Base-by-base conservation (phyloP, 1,140 invertebrate species). In the Wiebesia pumilae region DNA sequence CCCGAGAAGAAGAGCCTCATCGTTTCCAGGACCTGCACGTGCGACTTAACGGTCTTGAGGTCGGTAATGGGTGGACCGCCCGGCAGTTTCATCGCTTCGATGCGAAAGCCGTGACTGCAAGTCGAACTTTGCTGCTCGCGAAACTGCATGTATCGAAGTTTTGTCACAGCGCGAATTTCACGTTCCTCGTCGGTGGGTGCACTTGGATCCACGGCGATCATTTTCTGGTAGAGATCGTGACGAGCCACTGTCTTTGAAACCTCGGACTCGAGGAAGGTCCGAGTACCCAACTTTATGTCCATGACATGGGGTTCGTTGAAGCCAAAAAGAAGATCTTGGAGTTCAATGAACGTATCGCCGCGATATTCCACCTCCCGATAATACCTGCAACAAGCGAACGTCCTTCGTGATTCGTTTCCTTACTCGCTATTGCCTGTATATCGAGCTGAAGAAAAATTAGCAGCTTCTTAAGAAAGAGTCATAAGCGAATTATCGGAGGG, bases 61-160 rank as follows among this genome's bases (percentile, higher is more conserved):
- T 97, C 96, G 27, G 96, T 97, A 0, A 97, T 94, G 0, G 97
- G 97, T 0, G 96, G 94, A 54, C 95, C 94, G 3, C 97, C 96
- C 1, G 96, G 95, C 86, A 97, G 94, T 93, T 98, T 98, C 92
- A 99, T 97, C 35, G 98, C 99, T 94, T 99, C 99, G 88, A 99
- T 98, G 87, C 99, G 94, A 92, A 99, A 99, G 1, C 98, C 98
- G 88, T 99, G 96, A 79, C 96, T 96, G 62, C 97, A 97, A 0
- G 98, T 98, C 3, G 98, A 99, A 87, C 98, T 99, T 90, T 98
- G 97, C 86, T 97, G 95, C 93, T 99, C 98, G 62, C 98, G 95
- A 94, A 99, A 99, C 91, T 98, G 96, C 98, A 99, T 99, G 93
- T 99, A 99, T 27, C 98, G 95, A 85, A 98, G 94, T 94, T 99